A percentile compares a stretch with the other conserved stretches of the same genome.
Conservation (phyloP, 2,113 vertebrate genomes). For the Ascaphus truei region DNA sequence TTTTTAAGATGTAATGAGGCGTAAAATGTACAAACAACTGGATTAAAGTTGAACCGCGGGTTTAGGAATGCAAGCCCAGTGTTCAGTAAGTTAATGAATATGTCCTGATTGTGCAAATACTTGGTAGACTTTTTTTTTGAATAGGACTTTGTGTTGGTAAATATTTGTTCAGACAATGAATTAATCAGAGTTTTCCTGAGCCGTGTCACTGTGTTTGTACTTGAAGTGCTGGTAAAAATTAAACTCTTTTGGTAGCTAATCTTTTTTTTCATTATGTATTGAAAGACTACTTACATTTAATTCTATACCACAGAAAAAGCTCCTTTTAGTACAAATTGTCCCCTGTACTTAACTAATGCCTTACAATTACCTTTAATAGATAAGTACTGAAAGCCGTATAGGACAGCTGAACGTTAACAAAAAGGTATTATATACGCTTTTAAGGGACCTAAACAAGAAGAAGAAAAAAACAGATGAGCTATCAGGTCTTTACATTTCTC, state of each 20-base stretch:
- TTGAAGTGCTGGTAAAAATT: not conserved
- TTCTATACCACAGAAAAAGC: no score
- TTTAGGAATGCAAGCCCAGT: not conserved
- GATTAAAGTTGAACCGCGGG: not conserved
- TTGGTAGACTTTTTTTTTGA: slow-evolving; percentile 1
- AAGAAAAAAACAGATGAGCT: no score
- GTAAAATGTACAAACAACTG: not conserved
- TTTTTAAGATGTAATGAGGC: not conserved
- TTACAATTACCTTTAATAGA: no score
- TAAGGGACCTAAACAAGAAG: no score
- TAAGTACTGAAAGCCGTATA: no score
- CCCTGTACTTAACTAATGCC: no score
- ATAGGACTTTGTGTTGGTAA: not conserved
- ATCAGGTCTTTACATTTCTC: no score
- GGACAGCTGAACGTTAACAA: no score
- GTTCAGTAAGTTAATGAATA: slow-evolving; percentile 1
- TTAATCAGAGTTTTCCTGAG: not conserved
- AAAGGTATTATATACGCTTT: no score
- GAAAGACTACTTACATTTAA: no score
- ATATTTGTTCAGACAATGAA: slow-evolving; percentile 17
- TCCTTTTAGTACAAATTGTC: no score
- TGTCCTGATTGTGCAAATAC: slow-evolving; percentile 13
- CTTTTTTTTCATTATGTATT: not conserved
- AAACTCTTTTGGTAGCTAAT: not conserved
- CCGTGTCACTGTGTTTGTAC: not conserved